phyloP scores from a whole-genome alignment of 2,888 invertebrate species.

The Trachelus troglodyta region DNA sequence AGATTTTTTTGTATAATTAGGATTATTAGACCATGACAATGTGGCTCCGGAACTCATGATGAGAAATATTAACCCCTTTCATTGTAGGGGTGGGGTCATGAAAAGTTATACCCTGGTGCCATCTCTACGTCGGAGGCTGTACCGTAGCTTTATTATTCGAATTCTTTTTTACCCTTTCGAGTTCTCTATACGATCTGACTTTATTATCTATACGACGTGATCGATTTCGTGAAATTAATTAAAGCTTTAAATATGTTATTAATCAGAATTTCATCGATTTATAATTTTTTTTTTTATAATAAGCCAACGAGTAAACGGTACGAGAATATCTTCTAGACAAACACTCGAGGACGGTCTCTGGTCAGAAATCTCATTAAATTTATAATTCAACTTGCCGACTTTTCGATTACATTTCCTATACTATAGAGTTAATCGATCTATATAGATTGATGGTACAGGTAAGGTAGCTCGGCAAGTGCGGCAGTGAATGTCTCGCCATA shows the following conservation, averaged over 20 bases:
- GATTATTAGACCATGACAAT: neutral
- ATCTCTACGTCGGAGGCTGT: neutral
- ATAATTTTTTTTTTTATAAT: neutral
- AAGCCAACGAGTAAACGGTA: neutral
- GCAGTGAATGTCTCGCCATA: slow-evolving; percentile 7
- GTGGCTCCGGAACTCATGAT: neutral
- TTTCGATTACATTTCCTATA: neutral
- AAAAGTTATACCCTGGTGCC: neutral
- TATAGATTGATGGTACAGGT: slow-evolving; percentile 2
- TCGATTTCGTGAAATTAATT: neutral
- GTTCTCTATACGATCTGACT: neutral
- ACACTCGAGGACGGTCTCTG: neutral
- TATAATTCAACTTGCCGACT: neutral
- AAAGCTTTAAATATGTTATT: neutral
- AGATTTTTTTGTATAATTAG: neutral
- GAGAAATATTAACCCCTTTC: neutral
- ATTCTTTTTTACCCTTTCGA: neutral
- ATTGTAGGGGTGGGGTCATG: neutral
- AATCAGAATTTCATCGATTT: neutral
- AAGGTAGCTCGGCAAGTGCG: neutral
- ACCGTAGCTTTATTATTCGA: neutral
- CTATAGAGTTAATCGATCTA: slow-evolving; percentile 11
- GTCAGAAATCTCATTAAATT: neutral
- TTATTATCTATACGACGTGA: neutral
- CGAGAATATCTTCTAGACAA: neutral